These are phyloP conservation scores for Antigone vipio DNA, from an alignment of 2,113 vertebrate genomes.

Conservation along the genomic window DNA sequence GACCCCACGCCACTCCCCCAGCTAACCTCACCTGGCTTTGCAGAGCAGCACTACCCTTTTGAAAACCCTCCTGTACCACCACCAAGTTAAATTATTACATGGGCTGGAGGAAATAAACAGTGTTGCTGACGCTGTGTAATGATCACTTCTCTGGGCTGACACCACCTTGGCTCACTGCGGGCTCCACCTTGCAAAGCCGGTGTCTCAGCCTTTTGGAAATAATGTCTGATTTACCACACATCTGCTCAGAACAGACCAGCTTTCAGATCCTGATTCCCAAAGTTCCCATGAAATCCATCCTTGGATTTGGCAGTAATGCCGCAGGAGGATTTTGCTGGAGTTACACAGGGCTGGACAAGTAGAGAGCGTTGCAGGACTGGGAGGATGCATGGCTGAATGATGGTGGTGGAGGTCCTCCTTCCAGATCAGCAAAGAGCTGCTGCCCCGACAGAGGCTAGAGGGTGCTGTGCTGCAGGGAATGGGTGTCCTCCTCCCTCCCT, in stretches of 20 bases:
- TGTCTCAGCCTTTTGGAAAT: background rate
- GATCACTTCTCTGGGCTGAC: background rate
- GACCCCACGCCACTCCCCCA: background rate
- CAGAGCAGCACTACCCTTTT: background rate
- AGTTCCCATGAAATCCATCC: background rate
- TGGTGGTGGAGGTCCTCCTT: background rate
- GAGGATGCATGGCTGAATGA: background rate
- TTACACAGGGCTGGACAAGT: accelerated
- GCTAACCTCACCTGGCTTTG: background rate
- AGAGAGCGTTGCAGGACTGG: background rate
- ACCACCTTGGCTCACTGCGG: background rate
- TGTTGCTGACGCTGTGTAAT: background rate
- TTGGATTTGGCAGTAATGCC: background rate
- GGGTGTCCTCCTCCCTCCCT: background rate
- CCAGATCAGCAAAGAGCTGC: background rate
- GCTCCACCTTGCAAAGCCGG: background rate
- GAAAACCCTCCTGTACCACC: background rate
- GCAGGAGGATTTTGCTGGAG: background rate
- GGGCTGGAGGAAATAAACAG: background rate
- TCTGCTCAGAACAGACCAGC: background rate
- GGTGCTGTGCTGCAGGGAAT: constrained; percentile 66
- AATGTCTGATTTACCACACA: accelerated
- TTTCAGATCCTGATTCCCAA: background rate
- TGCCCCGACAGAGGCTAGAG: constrained; percentile 15
- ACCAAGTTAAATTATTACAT: background rate